Conservation (phyloP, 2,888 invertebrate species). For the Caenorhabditis macrosperma region DNA sequence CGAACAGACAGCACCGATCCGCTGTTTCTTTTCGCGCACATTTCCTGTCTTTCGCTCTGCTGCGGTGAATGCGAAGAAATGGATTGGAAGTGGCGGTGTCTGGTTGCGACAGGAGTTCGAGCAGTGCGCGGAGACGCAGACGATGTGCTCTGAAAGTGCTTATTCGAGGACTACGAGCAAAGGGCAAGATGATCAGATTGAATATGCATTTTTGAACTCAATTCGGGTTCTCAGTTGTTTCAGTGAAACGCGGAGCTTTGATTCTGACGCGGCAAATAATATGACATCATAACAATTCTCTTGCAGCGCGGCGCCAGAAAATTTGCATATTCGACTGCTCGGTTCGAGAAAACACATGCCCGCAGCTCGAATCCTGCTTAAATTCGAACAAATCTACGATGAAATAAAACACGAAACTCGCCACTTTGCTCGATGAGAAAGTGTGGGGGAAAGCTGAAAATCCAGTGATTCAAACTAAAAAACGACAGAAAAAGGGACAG, state of each 20-base stretch:
- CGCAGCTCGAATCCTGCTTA: too few relatives aligned
- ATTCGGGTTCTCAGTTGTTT: too few relatives aligned
- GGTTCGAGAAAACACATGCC: too few relatives aligned
- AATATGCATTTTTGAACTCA: not conserved
- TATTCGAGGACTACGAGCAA: not conserved
- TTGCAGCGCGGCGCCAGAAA: too few relatives aligned
- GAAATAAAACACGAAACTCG: too few relatives aligned
- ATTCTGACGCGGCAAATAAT: too few relatives aligned
- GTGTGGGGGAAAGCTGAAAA: not conserved
- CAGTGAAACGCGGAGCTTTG: too few relatives aligned
- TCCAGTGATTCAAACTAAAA: not conserved
- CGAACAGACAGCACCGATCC: not conserved
- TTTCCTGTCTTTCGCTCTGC: constrained; percentile 15
- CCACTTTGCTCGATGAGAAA: constrained; percentile 2
- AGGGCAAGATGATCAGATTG: not conserved
- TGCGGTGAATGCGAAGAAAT: not conserved
- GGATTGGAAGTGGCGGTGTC: not conserved
- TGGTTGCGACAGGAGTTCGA: constrained; percentile 1
- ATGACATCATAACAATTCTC: too few relatives aligned
- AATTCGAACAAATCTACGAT: too few relatives aligned
- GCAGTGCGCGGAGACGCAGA: not conserved
- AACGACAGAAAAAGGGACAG: not conserved
- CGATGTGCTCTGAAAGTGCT: not conserved
- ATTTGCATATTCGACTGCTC: too few relatives aligned
- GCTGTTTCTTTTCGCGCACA: constrained; percentile 30